Base-by-base conservation (phyloP, 2,888 invertebrate genomes). In the Troilus luridus region DNA sequence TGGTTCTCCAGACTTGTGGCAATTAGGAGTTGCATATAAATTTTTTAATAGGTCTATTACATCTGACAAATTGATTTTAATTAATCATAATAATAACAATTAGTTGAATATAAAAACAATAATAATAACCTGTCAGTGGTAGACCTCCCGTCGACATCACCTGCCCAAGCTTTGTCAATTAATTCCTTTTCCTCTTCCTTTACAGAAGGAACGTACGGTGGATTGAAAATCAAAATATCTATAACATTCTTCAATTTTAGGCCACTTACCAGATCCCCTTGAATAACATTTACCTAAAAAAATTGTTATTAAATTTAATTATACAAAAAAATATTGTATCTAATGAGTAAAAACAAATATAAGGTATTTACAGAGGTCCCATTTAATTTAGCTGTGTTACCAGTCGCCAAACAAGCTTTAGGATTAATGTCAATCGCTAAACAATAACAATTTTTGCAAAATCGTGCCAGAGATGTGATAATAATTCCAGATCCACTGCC, bases 151-250 rank as follows among this genome's bases (percentile, higher is more conserved):
- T 56, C 56, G 93, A 96, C 95, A 0, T 93, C 91, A 0, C 98
- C 98, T 3, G 98, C 97, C 97, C 98, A 98, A 90, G 96, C 95
- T 90, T 96, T 95, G 90, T 95, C 94, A 90, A 97, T 95, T 91
- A 95, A 95, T 90, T 93, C 94, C 0, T 94, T 94, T 91, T 64
- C 88, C 90, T 97, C 95, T 94, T 99, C 98, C 88, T 96, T 95
- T 14, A 96, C 96, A 0, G 99, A 99, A 0, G 98, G 97, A 77
- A 99, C 99, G 95, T 99, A 99, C 0, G 99, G 99, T 2, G 99
- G 99, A 95, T 99, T 99, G 94, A 99, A 99, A 90, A 99, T 94
- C 91, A 99, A 95, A 54, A 99, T 93, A 95, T 99, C 99, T 93
- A 99, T 96, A 41, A 95, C 93, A 88, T 95, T 91, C 41, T 92